Conservation (phyloP, 2,797 vertebrate genomes). For the Phoebastria nigripes region DNA sequence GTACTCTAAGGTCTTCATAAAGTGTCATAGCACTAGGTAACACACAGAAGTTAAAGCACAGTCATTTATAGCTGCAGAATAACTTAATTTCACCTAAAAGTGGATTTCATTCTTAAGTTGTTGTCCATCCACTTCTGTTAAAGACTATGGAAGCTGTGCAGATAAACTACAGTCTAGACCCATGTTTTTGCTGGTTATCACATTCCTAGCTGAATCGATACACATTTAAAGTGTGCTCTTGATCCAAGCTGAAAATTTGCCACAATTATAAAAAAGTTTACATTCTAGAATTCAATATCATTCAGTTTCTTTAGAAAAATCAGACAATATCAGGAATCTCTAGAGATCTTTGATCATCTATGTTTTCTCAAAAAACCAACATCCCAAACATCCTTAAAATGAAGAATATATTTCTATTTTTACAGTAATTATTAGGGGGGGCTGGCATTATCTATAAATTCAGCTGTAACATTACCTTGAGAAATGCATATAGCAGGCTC, state of each 20-base stretch:
- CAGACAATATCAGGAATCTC: neutral
- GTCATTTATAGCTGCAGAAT: neutral
- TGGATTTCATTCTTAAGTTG: neutral
- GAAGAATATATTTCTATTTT: neutral
- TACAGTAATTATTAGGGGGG: neutral
- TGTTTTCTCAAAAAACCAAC: neutral
- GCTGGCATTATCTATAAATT: neutral
- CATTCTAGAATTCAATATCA: rapidly evolving
- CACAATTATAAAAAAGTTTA: neutral
- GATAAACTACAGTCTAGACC: neutral
- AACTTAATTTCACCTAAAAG: neutral
- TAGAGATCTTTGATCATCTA: neutral
- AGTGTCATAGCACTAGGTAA: neutral
- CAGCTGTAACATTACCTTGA: neutral
- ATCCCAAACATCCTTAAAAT: neutral
- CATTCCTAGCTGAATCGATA: neutral
- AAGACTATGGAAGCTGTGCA: neutral
- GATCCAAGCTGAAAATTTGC: neutral
- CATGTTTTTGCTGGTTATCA: neutral
- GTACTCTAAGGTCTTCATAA: neutral
- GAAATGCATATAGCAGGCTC: neutral
- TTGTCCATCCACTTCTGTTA: neutral
- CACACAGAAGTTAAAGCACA: neutral
- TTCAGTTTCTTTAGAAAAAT: neutral
- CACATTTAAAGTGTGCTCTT: neutral